Base-by-base conservation (phyloP, 2,888 invertebrate species). In the Falcaria lacertinaria region DNA sequence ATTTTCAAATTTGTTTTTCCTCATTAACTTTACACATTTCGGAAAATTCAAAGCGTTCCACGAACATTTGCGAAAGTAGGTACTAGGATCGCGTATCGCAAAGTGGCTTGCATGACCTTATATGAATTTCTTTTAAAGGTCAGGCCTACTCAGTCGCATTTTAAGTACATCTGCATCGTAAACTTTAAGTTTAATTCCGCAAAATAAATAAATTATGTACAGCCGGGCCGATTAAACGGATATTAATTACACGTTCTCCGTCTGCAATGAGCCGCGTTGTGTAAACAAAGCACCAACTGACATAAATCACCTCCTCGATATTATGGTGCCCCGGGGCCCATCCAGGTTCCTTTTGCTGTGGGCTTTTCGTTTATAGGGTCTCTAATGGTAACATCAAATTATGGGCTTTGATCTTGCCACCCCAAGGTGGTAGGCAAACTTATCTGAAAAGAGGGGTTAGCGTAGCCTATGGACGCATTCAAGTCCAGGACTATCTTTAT, bases 211-310 rank as follows among this genome's bases (percentile, higher is more conserved):
- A 57, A 54, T 39, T 41, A 33, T 47, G 45, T 41, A 38, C 43
- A 43, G 43, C 47, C 22, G 37, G 17, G 37, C 37, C 37, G 37
- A 33, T 52, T 35, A 42, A 61, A 51, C 49, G 52, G 52, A 50
- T 58, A 65, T 70, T 70, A 69, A 71, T 71, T 63, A 67, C 60
- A 62, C 52, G 54, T 55, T 60, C 49, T 44, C 39, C 48, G 44
- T 40, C 49, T 50, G 54, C 62, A 60, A 60, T 58, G 56, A 58
- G 58, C 43, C 50, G 52, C 45, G 52, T 54, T 64, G 72, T 55
- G 75, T 71, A 72, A 74, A 74, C 74, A 74, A 73, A 74, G 60
- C 58, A 45, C 58, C 54, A 58, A 52, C 42, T 34, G 51, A 28
- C 47, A 69, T 74, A 74, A 74, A 71, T 74, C 72, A 60, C 45